Conservation (phyloP, 2,113 vertebrate species). For the Synchiropus splendidus region DNA sequence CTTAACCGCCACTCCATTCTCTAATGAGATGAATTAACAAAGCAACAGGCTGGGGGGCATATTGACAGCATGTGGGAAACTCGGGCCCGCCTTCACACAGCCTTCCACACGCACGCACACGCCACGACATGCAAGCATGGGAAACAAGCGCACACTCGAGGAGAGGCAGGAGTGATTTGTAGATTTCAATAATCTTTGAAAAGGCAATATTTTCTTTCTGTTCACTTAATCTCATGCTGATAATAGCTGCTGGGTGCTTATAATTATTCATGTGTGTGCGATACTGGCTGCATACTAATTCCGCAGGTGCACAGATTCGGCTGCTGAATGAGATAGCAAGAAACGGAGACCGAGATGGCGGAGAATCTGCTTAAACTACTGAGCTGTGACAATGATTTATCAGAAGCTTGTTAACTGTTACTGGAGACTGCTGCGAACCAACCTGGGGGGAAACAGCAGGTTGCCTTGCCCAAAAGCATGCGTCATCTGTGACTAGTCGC, state of each 20-base stretch:
- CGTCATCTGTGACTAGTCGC: slow-evolving; percentile 6
- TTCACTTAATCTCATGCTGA: slow-evolving; percentile 42
- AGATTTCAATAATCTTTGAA: slow-evolving; percentile 27
- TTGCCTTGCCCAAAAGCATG: background rate
- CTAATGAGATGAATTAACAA: slow-evolving; percentile 41
- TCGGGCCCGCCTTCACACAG: slow-evolving; percentile 1
- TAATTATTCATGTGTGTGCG: slow-evolving; percentile 37
- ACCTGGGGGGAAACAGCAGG: slow-evolving; percentile 14
- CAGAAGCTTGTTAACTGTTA: slow-evolving; percentile 23
- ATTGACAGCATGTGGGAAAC: background rate
- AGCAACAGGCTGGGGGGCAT: slow-evolving; percentile 21
- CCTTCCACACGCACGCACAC: background rate
- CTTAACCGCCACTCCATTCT: slow-evolving; percentile 17
- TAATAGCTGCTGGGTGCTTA: slow-evolving; percentile 36
- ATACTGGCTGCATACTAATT: slow-evolving; percentile 50
- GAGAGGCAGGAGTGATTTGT: slow-evolving; percentile 8
- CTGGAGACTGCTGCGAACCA: slow-evolving; percentile 2
- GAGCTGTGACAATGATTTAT: slow-evolving; percentile 11
- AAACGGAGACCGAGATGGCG: background rate
- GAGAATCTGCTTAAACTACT: slow-evolving; percentile 2
- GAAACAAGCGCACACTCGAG: background rate
- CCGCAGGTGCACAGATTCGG: slow-evolving; percentile 41
- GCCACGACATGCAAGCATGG: background rate
- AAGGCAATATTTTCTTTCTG: slow-evolving; percentile 35
- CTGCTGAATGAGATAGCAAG: slow-evolving; percentile 8